Base-by-base conservation (phyloP, 2,888 invertebrate species). In the Eupithecia abbreviata region DNA sequence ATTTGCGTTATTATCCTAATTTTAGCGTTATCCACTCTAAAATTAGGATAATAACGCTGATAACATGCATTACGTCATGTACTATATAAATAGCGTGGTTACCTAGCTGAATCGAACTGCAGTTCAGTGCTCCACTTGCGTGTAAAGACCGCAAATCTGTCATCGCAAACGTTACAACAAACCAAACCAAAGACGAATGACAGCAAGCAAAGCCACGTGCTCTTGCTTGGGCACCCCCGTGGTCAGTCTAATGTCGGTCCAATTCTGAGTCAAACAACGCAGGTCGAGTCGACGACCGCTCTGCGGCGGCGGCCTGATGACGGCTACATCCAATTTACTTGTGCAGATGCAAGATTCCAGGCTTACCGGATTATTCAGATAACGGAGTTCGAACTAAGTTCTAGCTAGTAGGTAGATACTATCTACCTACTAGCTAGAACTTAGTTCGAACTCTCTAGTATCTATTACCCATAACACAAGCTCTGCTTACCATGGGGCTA, bases 251-350 rank as follows among this genome's bases (percentile, higher is more conserved):
- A 58, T 58, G 62, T 4, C 18, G 62, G 18, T 62, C 62, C 30
- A 62, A 62, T 62, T 30, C 62, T 4, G n/a, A 62, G 30, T 58
- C 18, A 58, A 30, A 62, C 30, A 30, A 62, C 12, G 62, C 30
- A 30, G 18, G 10, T 62, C 4, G 62, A 62, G 30, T 4, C 18
- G n/a, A 66, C 42, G 6, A 15, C 13, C 72, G 70, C 55, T 70
- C 73, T 18, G 71, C 5, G 68, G 66, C 47, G 47, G 65, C 65
- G 65, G 45, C 4, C 66, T 49, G 71, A 71, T 77, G 55, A 58
- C 74, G 75, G 67, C 76, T 78, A 78, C 77, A 71, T 78, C 73
- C 77, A 78, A 78, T 78, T 78, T 73, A 67, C 75, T 75, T 67
- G 71, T 71, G 49, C 75, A 75, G 73, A 78, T 58, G 75, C 47